These are phyloP conservation scores for Dermochelys coriacea DNA, from an alignment of 2,797 vertebrate species.

Conservation along the genomic window DNA sequence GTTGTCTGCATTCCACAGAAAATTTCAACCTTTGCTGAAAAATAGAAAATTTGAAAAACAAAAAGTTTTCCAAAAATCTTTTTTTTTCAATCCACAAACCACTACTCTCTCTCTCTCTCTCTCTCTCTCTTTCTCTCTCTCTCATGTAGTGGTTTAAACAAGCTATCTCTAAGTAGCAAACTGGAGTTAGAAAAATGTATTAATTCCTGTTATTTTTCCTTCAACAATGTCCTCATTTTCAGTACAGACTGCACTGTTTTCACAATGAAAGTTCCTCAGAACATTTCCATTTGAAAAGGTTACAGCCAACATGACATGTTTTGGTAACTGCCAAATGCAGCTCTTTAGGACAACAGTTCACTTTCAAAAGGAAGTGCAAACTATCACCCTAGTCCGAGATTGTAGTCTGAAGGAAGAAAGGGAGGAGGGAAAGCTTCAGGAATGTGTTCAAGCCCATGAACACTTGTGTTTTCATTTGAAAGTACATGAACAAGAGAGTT, in stretches of 20 bases:
- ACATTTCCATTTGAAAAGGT: conserved; percentile 71
- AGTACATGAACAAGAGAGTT: conserved; percentile 65
- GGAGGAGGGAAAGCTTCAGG: conserved; percentile 39
- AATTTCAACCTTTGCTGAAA: neutral
- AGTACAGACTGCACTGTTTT: conserved; percentile 37
- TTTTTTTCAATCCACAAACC: neutral
- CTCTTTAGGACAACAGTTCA: conserved; percentile 46
- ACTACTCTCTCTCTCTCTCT: neutral
- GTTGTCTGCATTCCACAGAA: neutral
- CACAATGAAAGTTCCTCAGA: conserved; percentile 60
- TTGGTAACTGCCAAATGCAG: conserved; percentile 60
- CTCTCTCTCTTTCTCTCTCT: neutral
- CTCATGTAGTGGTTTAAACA: neutral
- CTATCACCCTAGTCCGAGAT: conserved; percentile 40
- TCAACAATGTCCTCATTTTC: conserved; percentile 18
- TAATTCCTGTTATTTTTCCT: neutral
- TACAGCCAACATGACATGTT: conserved; percentile 53
- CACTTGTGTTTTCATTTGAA: conserved; percentile 69
- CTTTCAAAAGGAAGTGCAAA: conserved; percentile 57
- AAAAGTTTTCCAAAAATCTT: neutral
- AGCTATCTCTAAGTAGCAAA: neutral
- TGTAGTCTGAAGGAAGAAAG: conserved; percentile 42
- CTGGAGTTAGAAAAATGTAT: neutral
- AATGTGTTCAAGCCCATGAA: conserved; percentile 60
- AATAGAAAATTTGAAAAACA: neutral